phyloP scores from a whole-genome alignment of 2,888 invertebrate genomes.

The Isoperla grammatica region DNA sequence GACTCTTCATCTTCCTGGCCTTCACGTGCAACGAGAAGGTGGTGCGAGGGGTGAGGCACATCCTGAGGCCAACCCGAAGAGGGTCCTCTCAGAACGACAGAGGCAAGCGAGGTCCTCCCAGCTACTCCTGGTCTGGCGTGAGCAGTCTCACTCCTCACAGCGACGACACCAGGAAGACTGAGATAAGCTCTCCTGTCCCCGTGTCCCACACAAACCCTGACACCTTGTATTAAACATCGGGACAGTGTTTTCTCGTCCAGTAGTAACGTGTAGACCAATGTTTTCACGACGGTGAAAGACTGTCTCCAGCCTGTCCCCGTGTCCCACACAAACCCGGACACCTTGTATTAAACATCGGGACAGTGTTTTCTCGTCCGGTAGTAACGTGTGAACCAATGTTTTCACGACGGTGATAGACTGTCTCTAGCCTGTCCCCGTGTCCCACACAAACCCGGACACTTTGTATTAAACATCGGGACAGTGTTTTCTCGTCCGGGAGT shows the following conservation, averaged over 20 bases:
- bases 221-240: constrained; percentile 22
- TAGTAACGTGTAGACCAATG: too few relatives aligned
- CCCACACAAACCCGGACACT: constrained; percentile 19
- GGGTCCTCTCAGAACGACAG: constrained; percentile 10
- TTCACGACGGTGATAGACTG: too few relatives aligned
- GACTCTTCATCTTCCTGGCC: constrained; percentile 46
- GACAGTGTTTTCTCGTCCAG: too few relatives aligned
- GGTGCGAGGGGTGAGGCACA: constrained; percentile 33
- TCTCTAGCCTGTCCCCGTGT: too few relatives aligned
- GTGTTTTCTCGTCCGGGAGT: too few relatives aligned
- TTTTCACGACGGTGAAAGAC: too few relatives aligned
- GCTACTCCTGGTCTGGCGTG: constrained; percentile 36
- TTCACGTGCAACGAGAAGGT: constrained; percentile 47
- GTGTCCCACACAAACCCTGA: constrained; percentile 14
- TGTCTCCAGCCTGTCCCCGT: too few relatives aligned
- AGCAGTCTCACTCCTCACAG: constrained; percentile 34
- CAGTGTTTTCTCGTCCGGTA: too few relatives aligned
- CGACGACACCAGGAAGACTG: constrained; percentile 21
- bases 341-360: constrained; percentile 21
- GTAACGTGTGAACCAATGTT: too few relatives aligned
- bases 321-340: constrained; percentile 19
- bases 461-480: constrained; percentile 20
- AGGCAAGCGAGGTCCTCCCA: constrained; percentile 34
- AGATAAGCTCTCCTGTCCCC: constrained; percentile 1
- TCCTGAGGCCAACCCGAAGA: constrained; percentile 20